A percentile compares a stretch with the other conserved stretches of the same genome.
These are phyloP conservation scores for Heterodera filipjevi DNA, from an alignment of 2,888 invertebrate genomes.

Conservation along the genomic window DNA sequence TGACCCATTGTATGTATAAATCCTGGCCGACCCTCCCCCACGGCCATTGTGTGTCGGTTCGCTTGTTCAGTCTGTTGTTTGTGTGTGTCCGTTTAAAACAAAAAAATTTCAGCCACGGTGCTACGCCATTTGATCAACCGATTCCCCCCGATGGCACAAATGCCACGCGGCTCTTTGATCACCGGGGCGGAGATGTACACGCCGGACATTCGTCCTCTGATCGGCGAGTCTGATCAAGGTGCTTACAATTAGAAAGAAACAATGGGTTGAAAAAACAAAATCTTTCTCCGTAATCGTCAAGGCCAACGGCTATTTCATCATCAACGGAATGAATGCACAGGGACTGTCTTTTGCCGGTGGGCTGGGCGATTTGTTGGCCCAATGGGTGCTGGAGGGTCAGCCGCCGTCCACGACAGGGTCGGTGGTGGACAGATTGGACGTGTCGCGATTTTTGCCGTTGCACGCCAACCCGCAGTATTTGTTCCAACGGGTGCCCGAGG, in stretches of 20 bases:
- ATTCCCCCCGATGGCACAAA: constrained; percentile 79
- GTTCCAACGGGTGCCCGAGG: constrained; percentile 86
- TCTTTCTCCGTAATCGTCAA: constrained; percentile 64
- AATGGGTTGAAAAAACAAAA: background rate
- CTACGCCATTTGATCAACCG: constrained; percentile 83
- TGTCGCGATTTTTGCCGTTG: constrained; percentile 84
- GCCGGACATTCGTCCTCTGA: constrained; percentile 92
- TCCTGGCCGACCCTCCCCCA: no score
- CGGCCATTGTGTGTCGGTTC: constrained; percentile 20
- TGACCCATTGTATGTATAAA: no score
- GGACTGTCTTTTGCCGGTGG: constrained; percentile 94
- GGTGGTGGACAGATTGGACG: constrained; percentile 86
- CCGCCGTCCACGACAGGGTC: constrained; percentile 13
- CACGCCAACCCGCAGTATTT: constrained; percentile 93
- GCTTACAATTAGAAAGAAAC: no score
- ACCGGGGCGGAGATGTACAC: constrained; percentile 93
- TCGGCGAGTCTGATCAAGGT: constrained; percentile 91
- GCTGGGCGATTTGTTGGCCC: constrained; percentile 82
- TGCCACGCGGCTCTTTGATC: constrained; percentile 79
- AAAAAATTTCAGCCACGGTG: constrained; percentile 71
- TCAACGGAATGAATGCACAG: constrained; percentile 93
- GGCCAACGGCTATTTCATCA: constrained; percentile 86
- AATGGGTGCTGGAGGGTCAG: constrained; percentile 80
- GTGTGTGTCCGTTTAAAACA: constrained; percentile 57
- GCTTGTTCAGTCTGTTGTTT: constrained; percentile 17